A percentile compares a stretch with the other conserved stretches of the same genome.
These are phyloP conservation scores for Acronicta leporina DNA, from an alignment of 2,888 invertebrate species.

Conservation along the genomic window DNA sequence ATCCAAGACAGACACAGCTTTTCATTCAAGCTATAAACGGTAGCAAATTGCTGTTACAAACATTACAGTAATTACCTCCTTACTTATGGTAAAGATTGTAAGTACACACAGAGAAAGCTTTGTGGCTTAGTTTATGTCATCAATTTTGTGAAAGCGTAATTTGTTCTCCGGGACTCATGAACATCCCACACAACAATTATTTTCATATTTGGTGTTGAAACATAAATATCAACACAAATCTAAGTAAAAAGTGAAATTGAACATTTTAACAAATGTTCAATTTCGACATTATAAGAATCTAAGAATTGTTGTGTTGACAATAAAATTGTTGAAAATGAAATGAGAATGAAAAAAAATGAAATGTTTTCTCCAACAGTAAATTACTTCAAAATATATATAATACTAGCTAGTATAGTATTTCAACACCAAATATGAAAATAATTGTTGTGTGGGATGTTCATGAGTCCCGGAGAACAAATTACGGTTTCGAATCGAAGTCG, in stretches of 20 bases:
- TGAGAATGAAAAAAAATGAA: too few relatives aligned
- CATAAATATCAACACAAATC: too few relatives aligned
- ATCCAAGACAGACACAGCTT: conserved; percentile 14
- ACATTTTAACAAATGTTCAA: too few relatives aligned
- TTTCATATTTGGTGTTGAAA: conserved; percentile 14
- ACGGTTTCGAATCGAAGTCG: too few relatives aligned
- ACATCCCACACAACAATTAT: conserved; percentile 32
- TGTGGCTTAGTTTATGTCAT: conserved; percentile 16
- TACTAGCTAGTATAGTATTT: too few relatives aligned
- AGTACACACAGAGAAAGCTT: conserved; percentile 30
- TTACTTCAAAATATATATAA: too few relatives aligned
- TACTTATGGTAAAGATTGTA: conserved; percentile 19
- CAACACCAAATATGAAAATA: conserved; percentile 21
- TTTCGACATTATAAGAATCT: too few relatives aligned
- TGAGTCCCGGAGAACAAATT: conserved; percentile 21
- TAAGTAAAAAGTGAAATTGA: too few relatives aligned
- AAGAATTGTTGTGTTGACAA: too few relatives aligned
- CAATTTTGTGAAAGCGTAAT: conserved; percentile 46
- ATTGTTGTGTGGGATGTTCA: conserved; percentile 28
- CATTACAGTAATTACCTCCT: conserved; percentile 18
- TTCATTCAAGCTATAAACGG: conserved; percentile 16
- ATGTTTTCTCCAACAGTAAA: too few relatives aligned
- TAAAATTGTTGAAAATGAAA: too few relatives aligned
- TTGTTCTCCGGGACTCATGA: conserved; percentile 16
- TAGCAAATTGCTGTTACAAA: conserved; percentile 20